Evolutionary conservation across 2,888 invertebrate species (phyloP), one percentile per base, ranked within the genome.

Genomic region (Uloborus plumipes): DNA sequence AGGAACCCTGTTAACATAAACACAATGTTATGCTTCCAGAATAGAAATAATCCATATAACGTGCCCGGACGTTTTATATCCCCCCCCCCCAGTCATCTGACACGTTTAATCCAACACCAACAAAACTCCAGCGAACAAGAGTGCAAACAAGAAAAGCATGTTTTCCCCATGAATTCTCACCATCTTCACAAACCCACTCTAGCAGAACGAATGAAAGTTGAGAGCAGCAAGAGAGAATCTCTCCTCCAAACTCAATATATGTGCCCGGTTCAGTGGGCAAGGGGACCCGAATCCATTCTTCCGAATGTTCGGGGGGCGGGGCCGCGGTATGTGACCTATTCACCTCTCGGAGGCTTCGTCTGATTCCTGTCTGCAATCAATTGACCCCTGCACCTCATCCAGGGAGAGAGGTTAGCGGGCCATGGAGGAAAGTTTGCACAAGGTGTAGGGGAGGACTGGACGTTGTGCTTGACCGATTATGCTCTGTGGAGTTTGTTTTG

Each of bases 341-440:
- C 66, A 74, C 65, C 75, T 66, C 58, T 22, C 49, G 18, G 31
- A 13, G 50, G 58, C 58, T 22, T 65, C 55, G 74, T 70, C 70
- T 70, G 70, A 70, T 58, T 70, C 70, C 59, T 59, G 61, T 67
- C 65, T 75, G 75, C 66, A 58, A 67, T 75, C 66, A 75, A 75
- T 75, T 75, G 75, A 66, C 75, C 55, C 58, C 55, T 22, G 74
- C 47, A 22, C 66, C 66, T 67, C 59, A 55, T 55, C 55, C 9
- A n/a, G 18, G 20, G 18, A n/a, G 18, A 20, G 15, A 55, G 55
- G 55, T 55, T 11, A 55, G n/a, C 20, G 9, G 55, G 20, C 11
- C 55, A 55, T 2, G 9, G 39, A 39, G 39, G 39, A 39, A 39
- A 39, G 3, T 39, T 39, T 39, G 39, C 39, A 39, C 39, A 4